Evolutionary conservation across 2,888 invertebrate species (phyloP), one percentile per base, ranked within the genome.

Genomic region (Caradrina kadenii): DNA sequence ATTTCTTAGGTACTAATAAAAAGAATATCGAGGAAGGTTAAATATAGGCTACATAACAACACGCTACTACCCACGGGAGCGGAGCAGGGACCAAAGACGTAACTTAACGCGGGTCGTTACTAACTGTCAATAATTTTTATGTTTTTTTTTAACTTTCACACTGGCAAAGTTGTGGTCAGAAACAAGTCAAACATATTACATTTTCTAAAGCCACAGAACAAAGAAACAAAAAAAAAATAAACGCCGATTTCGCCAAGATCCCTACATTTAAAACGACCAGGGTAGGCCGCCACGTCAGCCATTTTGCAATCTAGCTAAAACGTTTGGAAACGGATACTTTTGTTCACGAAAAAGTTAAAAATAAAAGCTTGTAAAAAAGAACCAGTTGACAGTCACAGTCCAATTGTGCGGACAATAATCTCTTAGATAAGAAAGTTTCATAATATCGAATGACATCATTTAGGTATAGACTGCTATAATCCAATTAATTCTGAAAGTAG

Each of bases 251-350:
- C 21, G n/a, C 45, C 54, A 67, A 52, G 59, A 50, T 49, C 26
- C 54, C 53, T 58, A 22, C 53, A 59, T 63, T 65, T 35, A 54
- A 65, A 72, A 69, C 17, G 64, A 55, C 53, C 11, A 17, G 45
- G 1, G 52, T 45, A 65, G 53, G 62, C 22, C 48, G 53, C 17
- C 50, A 10, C 17, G 17, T 19, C 21, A n/a, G 17, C 53, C 13
- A 26, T 61, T 75, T 70, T 54, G 35, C 76, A 82, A 81, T 81
- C 70, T 54, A 39, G 68, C 73, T 70, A 54, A 73, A 81, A 79
- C 31, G 50, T 53, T 69, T 21, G 13, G 35, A 3, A 69, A 55
- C 35, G 31, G 48, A 35, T 35, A 60, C 21, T 68, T 68, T 73
- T 70, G 65, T 66, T 64, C 10, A 5, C 45, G 6, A 31, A 42